Percentiles rank a stretch among this genome's conserved stretches.
Evolutionary conservation across 2,888 invertebrate genomes (phyloP).

Genomic region (Microplitis deprimator): DNA sequence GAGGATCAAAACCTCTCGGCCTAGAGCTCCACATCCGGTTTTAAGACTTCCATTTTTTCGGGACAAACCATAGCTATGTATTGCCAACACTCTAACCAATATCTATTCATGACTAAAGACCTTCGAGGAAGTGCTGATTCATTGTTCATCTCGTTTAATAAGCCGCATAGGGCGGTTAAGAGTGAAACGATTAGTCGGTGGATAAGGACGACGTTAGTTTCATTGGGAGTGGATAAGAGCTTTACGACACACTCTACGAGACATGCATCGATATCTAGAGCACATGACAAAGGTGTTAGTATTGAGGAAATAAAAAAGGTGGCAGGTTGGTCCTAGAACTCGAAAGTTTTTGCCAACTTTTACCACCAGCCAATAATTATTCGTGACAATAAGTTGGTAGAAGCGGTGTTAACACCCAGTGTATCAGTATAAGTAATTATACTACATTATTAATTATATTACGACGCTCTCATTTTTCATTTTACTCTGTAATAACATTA

Average conservation of each 20-base stretch:
- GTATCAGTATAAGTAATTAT: neutral
- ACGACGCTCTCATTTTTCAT: neutral
- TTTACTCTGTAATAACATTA: neutral
- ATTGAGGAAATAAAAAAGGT: slow-evolving; percentile 34
- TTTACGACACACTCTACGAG: slow-evolving; percentile 39
- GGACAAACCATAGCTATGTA: slow-evolving; percentile 30
- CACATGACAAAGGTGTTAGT: slow-evolving; percentile 32
- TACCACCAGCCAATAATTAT: slow-evolving; percentile 23
- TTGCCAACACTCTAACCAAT: slow-evolving; percentile 25
- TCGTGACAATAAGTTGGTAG: neutral
- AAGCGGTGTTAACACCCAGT: neutral
- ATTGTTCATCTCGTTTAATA: slow-evolving; percentile 39
- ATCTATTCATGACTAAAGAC: slow-evolving; percentile 23
- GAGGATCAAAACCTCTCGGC: slow-evolving; percentile 13
- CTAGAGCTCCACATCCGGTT: slow-evolving; percentile 14
- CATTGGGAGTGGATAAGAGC: slow-evolving; percentile 16
- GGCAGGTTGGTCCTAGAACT: slow-evolving; percentile 35
- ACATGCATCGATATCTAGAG: slow-evolving; percentile 42
- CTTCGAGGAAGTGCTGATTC: slow-evolving; percentile 20
- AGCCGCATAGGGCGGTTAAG: slow-evolving; percentile 30
- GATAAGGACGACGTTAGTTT: slow-evolving; percentile 22
- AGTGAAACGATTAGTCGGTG: slow-evolving; percentile 35
- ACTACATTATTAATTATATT: neutral
- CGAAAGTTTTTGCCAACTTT: slow-evolving; percentile 31
- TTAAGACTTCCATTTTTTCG: slow-evolving; percentile 30